phyloP scores from a whole-genome alignment of 2,113 vertebrate species.

The Microtus oregoni region DNA sequence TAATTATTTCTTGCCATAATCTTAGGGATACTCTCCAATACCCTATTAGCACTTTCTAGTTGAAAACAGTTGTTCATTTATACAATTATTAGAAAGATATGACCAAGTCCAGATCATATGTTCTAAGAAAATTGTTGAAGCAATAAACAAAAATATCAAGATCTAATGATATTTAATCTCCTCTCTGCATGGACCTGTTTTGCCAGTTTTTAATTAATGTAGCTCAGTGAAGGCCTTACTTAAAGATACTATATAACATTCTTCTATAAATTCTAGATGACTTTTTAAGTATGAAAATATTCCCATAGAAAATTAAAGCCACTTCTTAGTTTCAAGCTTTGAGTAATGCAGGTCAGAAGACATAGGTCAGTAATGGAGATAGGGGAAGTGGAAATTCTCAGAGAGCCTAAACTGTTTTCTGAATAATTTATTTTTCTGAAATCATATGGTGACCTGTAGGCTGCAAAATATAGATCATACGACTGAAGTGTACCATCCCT shows the following conservation, averaged over 20 bases:
- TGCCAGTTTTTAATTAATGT: neutral
- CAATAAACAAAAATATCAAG: constrained; percentile 3
- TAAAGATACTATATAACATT: neutral
- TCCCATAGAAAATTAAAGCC: constrained; percentile 64
- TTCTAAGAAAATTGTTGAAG: constrained; percentile 45
- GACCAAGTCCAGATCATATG: neutral
- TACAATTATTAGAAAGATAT: neutral
- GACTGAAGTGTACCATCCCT: neutral
- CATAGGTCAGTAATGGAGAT: constrained; percentile 51
- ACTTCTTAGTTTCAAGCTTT: constrained; percentile 58
- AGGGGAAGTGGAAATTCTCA: constrained; percentile 28
- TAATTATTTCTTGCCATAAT: neutral
- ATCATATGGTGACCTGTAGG: constrained; percentile 34
- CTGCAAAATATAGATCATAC: constrained; percentile 33
- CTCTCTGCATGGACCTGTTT: neutral
- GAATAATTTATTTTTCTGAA: constrained; percentile 70
- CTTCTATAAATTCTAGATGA: constrained; percentile 29
- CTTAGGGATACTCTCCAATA: neutral
- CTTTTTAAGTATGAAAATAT: neutral
- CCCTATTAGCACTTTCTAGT: neutral
- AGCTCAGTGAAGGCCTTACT: neutral
- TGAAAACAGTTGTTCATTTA: neutral
- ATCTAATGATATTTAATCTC: neutral
- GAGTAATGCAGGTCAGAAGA: constrained; percentile 44
- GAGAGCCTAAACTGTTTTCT: constrained; percentile 34